Base-by-base conservation (phyloP, 92 coral and sea anemone genomes). In the Chrysogorgia sp. region DNA sequence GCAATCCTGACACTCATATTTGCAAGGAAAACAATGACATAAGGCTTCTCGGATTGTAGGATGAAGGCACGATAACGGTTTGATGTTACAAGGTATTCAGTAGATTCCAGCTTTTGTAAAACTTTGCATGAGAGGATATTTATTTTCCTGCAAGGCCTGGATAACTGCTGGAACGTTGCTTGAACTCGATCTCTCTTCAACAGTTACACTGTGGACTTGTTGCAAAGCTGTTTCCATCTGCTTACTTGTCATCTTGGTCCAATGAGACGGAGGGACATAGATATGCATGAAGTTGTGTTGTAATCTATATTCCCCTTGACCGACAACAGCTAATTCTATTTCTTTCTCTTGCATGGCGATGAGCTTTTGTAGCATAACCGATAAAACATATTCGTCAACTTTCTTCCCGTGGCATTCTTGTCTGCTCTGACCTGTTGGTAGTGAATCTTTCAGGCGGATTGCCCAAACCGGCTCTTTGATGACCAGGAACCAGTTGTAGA, bases 391-490 rank as follows among this genome's bases (percentile, higher is more conserved):
- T 71, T 78, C 84, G 55, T 56, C 71, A 26, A 67, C 84, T 31
- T 80, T 65, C 24, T 56, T 34, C 26, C 31, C 29, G 7, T 10
- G 24, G 21, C 47, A 55, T 56, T 81, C 43, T 8, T 29, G 24
- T 9, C 57, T 32, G n/a, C 34, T 85, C 84, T 15, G 88, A 85
- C 29, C 68, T 62, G 29, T 85, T 78, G 34, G 84, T 85, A 8
- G 81, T 85, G 48, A 85, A 79, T 37, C 49, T 47, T 48, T 30
- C 77, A 30, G 81, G 85, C 30, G 88, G 82, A 80, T 81, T 69
- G 33, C 82, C 81, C 3, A 85, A 74, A 52, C 85, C 81, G 40
- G 85, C 85, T 63, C 88, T 47, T 66, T 79, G 85, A 14, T 47
- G 17, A 23, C 22, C 30, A 29, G 10, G 43, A 77, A 77, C 82